Base-by-base conservation (phyloP, 2,797 vertebrate genomes). In the Protonibea diacanthus region DNA sequence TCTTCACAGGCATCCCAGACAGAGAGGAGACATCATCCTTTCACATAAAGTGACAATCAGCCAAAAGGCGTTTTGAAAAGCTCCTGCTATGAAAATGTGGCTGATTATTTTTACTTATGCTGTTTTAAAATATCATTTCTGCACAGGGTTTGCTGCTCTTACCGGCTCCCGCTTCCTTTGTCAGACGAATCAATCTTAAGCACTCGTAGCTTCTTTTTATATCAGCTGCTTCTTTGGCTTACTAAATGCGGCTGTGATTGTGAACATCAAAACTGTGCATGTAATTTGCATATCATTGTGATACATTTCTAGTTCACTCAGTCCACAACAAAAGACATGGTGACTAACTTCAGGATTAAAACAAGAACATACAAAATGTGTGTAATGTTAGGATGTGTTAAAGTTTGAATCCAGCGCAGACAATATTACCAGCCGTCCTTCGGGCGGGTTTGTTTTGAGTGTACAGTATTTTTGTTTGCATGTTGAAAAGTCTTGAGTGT, bases 1-100 rank as follows among this genome's bases (percentile, higher is more conserved):
- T n/a, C 75, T 71, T 75, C 74, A 66, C 78, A 78, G 82, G 60
- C 79, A 57, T 71, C 55, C 27, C 77, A 62, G 71, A 79, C 47
- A 68, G 64, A 42, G 66, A 65, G 21, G 48, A 64, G 23, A 42
- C 59, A 56, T 81, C 79, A 51, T 69, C 58, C 64, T 56, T 61
- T 81, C 40, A 68, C 63, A 62, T 61, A 20, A 61, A 80, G 65
- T 71, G 64, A 80, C 85, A 65, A 40, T 33, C 40, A 65, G 71
- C 77, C 59, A 71, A 55, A 38, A 85, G 52, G 65, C 61, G 42
- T 60, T 76, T 67, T 29, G 25, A 78, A 40, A 63, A 69, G 17
- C 42, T 42, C 45, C 52, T 47, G 53, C 64, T 13, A 0, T 62
- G 13, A 74, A 59, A 62, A 68, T 52, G 25, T 7, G 29, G 12